Conservation (phyloP, 1,140 invertebrate species). For the Calosoma granatense region DNA sequence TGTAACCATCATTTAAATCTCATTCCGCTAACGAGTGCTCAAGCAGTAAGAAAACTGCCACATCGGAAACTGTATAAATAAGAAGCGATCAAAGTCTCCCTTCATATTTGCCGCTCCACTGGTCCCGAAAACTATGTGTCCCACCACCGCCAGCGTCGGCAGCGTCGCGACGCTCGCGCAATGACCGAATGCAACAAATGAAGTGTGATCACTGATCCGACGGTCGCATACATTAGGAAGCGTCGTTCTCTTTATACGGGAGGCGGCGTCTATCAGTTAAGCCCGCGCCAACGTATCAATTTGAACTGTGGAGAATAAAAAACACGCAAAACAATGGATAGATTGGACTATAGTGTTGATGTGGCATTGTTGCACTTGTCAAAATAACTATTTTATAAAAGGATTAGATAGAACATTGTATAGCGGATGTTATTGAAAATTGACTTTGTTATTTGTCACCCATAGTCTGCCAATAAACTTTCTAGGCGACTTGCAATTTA, state of each 20-base stretch:
- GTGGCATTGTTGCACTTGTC: too few species aligned
- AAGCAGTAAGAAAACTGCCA: background rate
- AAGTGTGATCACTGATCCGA: background rate
- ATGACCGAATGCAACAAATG: slow-evolving; percentile 3
- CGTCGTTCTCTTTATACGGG: too few species aligned
- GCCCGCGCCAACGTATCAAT: background rate
- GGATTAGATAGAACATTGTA: too few species aligned
- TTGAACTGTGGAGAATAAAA: too few species aligned
- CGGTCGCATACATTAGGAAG: background rate
- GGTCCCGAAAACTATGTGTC: slow-evolving; percentile 1
- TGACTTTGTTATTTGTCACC: too few species aligned
- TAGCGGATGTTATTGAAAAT: too few species aligned
- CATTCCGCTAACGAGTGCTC: background rate
- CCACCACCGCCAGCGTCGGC: background rate
- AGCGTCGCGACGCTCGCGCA: background rate
- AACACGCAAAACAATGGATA: too few species aligned
- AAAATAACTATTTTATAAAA: too few species aligned
- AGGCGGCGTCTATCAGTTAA: background rate
- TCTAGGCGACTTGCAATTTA: too few species aligned
- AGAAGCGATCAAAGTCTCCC: slow-evolving; percentile 7
- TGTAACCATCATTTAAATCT: background rate
- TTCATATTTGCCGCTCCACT: slow-evolving; percentile 3
- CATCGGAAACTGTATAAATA: slow-evolving; percentile 8
- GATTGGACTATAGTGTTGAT: too few species aligned
- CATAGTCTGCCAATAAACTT: too few species aligned